Evolutionary conservation across 2,797 vertebrate species (phyloP).

Genomic region (Arctocebus calabarensis): DNA sequence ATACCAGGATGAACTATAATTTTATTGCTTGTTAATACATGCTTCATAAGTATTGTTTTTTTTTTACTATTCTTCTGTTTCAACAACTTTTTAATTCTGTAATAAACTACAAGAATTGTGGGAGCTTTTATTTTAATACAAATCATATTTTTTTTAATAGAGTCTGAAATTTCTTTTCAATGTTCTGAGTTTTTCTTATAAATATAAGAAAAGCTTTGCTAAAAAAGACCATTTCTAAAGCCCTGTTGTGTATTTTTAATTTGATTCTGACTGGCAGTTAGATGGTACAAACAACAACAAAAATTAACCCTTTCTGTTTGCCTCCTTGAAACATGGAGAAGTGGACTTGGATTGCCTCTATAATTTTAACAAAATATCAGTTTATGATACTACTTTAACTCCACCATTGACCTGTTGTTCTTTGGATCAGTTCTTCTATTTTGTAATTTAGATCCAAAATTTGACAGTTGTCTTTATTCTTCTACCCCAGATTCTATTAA

Average conservation of each 20-base stretch:
- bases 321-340: neutral
- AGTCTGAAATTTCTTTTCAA: constrained; percentile 20
- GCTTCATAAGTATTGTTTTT: constrained; percentile 10
- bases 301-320: neutral
- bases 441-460: constrained; percentile 48
- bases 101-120: constrained; percentile 50
- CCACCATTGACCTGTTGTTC: neutral
- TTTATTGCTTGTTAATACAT: neutral
- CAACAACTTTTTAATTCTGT: constrained; percentile 35
- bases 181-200: constrained; percentile 44
- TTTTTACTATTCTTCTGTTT: constrained; percentile 45
- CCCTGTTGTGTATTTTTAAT: neutral
- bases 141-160: neutral
- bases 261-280: neutral
- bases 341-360: neutral
- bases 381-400: neutral
- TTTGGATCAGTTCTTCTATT: neutral
- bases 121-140: constrained; percentile 48
- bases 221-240: constrained; percentile 49
- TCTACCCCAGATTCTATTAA: constrained; percentile 55
- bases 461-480: constrained; percentile 13
- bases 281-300: neutral
- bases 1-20: neutral
- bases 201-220: constrained; percentile 43
- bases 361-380: constrained; percentile 26